These are phyloP conservation scores for Apaloderma vittatum DNA, from an alignment of 2,113 vertebrate genomes.

Conservation along the genomic window DNA sequence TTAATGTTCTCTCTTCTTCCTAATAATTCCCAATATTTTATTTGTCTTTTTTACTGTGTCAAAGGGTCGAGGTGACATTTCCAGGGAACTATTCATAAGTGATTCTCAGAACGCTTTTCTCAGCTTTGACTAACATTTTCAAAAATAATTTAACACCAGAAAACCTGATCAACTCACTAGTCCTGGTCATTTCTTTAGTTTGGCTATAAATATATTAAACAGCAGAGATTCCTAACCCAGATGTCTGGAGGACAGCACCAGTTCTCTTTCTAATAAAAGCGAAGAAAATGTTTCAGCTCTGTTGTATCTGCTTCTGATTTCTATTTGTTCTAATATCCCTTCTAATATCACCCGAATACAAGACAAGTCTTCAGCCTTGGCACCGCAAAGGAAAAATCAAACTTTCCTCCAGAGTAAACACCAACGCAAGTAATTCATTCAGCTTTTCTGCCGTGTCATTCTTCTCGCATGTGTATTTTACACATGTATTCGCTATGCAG, in stretches of 20 bases:
- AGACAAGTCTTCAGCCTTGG: background rate
- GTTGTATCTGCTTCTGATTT: background rate
- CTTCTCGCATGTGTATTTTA: background rate
- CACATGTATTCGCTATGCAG: background rate
- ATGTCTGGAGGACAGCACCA: background rate
- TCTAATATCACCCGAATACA: background rate
- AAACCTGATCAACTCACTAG: background rate
- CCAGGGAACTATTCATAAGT: background rate
- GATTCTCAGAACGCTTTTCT: background rate
- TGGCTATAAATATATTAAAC: background rate
- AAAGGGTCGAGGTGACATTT: background rate
- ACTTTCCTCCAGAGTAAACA: background rate
- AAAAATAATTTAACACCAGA: background rate
- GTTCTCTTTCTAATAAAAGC: background rate
- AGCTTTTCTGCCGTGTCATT: constrained; percentile 15
- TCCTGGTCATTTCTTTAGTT: background rate
- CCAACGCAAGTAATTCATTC: background rate
- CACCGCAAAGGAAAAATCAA: background rate
- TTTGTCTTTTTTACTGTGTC: background rate
- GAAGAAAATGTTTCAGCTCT: background rate
- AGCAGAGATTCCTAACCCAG: background rate
- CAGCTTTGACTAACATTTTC: background rate
- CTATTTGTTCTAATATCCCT: background rate
- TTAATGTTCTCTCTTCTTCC: background rate
- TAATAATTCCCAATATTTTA: background rate